These are phyloP conservation scores for Wiebesia pumilae DNA, from an alignment of 1,140 invertebrate genomes.

Conservation along the genomic window DNA sequence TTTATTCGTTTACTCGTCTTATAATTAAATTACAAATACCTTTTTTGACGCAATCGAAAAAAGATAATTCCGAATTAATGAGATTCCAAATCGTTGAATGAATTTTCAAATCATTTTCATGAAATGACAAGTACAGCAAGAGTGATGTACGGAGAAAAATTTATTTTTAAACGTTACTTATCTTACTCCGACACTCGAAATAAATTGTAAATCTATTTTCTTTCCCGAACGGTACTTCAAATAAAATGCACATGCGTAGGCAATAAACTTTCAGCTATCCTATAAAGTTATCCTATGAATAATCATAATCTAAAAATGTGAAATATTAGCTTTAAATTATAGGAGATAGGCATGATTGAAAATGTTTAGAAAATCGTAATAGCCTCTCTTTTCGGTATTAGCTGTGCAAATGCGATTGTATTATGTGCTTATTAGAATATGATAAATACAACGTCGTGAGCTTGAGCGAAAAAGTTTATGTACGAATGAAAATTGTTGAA, in stretches of 20 bases:
- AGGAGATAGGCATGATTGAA: not conserved
- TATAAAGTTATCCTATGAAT: not conserved
- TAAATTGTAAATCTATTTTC: not conserved
- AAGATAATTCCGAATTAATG: not conserved
- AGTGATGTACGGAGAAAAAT: no score
- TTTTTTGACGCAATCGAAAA: not conserved
- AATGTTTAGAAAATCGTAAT: not conserved
- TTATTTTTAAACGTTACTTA: no score
- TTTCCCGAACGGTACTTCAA: not conserved
- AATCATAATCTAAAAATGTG: not conserved
- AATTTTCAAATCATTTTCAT: no score
- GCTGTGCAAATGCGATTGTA: not conserved
- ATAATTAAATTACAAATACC: not conserved
- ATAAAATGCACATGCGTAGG: not conserved
- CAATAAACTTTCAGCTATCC: not conserved
- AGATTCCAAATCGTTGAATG: no score
- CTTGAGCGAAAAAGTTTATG: not conserved
- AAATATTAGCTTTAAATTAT: not conserved
- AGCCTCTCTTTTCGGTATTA: not conserved
- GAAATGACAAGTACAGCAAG: no score
- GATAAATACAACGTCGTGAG: not conserved
- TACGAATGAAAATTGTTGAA: not conserved
- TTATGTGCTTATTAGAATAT: conserved; percentile 22
- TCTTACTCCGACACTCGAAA: not conserved
- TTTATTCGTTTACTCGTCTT: not conserved